phyloP scores from a whole-genome alignment of 2,888 invertebrate species.

The Campopleginae sp. region DNA sequence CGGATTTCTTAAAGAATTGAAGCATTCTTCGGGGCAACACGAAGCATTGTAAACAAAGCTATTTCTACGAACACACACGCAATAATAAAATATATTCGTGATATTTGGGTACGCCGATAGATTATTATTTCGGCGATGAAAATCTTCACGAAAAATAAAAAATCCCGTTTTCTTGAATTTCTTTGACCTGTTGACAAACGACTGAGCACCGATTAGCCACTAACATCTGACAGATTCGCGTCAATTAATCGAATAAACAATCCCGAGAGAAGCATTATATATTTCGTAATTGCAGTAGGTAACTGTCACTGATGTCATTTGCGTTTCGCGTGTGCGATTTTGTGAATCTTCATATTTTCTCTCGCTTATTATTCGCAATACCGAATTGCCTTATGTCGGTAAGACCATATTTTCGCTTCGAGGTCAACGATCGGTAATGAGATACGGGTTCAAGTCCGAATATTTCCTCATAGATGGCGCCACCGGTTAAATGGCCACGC shows the following conservation, averaged over 20 bases:
- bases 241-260: conserved; percentile 47
- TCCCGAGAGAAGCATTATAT: conserved; percentile 14
- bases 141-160: neutral
- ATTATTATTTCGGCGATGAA: neutral
- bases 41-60: conserved; percentile 79
- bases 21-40: conserved; percentile 86
- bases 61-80: conserved; percentile 53
- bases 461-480: neutral
- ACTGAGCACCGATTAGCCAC: conserved; percentile 2
- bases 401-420: neutral
- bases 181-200: conserved; percentile 33
- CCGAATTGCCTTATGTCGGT: neutral
- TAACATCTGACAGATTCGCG: conserved; percentile 32
- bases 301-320: conserved; percentile 29
- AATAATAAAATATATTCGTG: conserved; percentile 42
- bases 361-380: neutral
- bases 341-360: conserved; percentile 10
- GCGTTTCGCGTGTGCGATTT: neutral
- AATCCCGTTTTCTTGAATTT: conserved; percentile 1
- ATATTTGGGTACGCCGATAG: conserved; percentile 43
- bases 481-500: neutral
- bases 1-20: conserved; percentile 92
- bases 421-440: neutral
- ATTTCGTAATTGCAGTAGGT: conserved; percentile 29
- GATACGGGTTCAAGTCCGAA: neutral